These are phyloP conservation scores for Neelides sp. DNA, from an alignment of 1,140 invertebrate species.

Conservation along the genomic window DNA sequence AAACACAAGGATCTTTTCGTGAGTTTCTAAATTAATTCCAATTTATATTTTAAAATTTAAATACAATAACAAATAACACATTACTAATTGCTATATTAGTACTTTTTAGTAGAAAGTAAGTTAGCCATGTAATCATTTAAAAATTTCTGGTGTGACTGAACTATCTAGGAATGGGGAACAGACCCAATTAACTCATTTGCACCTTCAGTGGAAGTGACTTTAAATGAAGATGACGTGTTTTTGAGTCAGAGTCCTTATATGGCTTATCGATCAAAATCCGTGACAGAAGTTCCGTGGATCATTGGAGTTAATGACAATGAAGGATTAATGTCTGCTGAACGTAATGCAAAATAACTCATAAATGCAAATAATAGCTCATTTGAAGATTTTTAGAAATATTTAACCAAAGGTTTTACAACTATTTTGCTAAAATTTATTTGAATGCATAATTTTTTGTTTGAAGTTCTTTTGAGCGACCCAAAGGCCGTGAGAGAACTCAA, in stretches of 20 bases:
- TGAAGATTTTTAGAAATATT: too few relatives aligned
- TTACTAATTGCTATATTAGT: too few relatives aligned
- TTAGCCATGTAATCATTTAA: too few relatives aligned
- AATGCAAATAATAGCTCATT: neutral
- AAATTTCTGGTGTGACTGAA: too few relatives aligned
- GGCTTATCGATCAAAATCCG: neutral
- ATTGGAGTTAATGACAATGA: constrained; percentile 22
- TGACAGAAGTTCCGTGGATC: constrained; percentile 22
- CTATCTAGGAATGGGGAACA: constrained; percentile 39
- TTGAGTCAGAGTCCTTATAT: constrained; percentile 42
- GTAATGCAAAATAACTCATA: constrained; percentile 4
- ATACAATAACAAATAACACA: neutral
- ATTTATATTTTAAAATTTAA: too few relatives aligned
- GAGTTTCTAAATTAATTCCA: constrained; percentile 12
- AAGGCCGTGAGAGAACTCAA: too few relatives aligned
- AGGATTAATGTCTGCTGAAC: constrained; percentile 16
- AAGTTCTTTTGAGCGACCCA: too few relatives aligned
- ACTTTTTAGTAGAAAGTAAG: too few relatives aligned
- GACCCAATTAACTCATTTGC: constrained; percentile 51
- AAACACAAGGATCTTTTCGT: constrained; percentile 40
- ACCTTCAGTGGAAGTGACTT: constrained; percentile 42
- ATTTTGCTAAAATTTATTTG: too few relatives aligned
- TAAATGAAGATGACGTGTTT: constrained; percentile 40
- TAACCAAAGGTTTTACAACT: too few relatives aligned
- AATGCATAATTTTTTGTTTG: too few relatives aligned